Evolutionary conservation across 2,888 invertebrate species (phyloP), one percentile per base, ranked within the genome.

Genomic region (Caenorhabditis sp.): DNA sequence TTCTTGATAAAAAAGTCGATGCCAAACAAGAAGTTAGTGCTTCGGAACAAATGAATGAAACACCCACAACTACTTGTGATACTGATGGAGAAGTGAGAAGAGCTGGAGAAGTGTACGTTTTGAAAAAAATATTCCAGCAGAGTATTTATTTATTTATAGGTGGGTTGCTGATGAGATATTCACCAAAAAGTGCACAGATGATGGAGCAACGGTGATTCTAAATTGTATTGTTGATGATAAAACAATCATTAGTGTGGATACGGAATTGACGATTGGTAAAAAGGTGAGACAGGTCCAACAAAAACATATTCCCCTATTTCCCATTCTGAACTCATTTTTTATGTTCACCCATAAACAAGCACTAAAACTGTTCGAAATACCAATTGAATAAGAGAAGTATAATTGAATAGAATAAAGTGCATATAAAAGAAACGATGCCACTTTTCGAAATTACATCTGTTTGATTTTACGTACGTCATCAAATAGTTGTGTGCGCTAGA

Each of bases 101-200:
- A 21, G 17, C 69, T 20, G 73, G 73, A 1, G 73, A 73, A 38
- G 57, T 73, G 73, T 73, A 25, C 59, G 67, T 68, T 17, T 64
- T 25, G 23, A 23, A 52, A 8, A n/a, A 52, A 52, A 52, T 4
- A 21, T 43, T 43, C 7, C 5, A 7, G 31, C 31, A 52, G 21
- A 52, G 21, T 21, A 12, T 56, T 17, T 26, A 12, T 4, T 23
- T 23, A 56, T 56, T 65, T 81, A 63, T 68, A 82, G 82, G 4
- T 83, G 83, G 83, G 76, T 81, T 14, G 74, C 78, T 1, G 83
- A 81, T 26, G 76, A 74, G 52, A 82, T 79, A 56, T 83, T 83
- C 76, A 80, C 78, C 7, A 83, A 83, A 70, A 82, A 80, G 53
- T 83, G 83, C 62, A 82, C 80, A 3, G 76, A 78, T 7, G 68